Conservation (phyloP, 2,113 vertebrate species). For the Perca fluviatilis region DNA sequence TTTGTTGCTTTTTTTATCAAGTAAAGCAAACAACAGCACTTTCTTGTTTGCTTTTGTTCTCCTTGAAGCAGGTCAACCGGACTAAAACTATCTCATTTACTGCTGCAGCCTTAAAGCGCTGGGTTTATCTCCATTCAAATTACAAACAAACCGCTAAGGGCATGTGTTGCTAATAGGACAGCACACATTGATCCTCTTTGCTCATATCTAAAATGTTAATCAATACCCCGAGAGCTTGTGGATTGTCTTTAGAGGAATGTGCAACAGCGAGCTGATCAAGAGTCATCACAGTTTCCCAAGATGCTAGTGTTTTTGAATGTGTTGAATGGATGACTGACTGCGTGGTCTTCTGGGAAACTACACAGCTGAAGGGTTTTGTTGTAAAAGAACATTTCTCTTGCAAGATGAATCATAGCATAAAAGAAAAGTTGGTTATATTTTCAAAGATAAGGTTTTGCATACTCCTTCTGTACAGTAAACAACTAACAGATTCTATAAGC, state of each 20-base stretch:
- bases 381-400: conserved; percentile 5
- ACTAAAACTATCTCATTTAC: conserved; percentile 11
- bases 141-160: conserved; percentile 45
- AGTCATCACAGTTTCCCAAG: conserved; percentile 4
- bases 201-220: conserved; percentile 71
- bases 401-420: not conserved
- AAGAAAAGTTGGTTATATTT: not conserved
- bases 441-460: not conserved
- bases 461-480: not conserved
- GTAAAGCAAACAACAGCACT: conserved; percentile 29
- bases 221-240: conserved; percentile 54
- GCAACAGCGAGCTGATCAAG: conserved; percentile 38
- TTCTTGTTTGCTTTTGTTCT: conserved; percentile 45
- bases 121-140: conserved; percentile 60
- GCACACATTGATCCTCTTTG: conserved; percentile 37
- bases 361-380: conserved; percentile 29
- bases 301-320: conserved; percentile 1
- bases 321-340: conserved; percentile 37
- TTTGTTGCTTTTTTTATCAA: conserved; percentile 11
- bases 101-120: conserved; percentile 24
- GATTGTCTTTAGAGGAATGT: conserved; percentile 49
- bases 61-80: conserved; percentile 45
- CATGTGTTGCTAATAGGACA: conserved; percentile 44
- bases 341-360: conserved; percentile 22
- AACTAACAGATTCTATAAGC: not conserved